Conservation (phyloP, 1,140 invertebrate species). For the Hesperophylax magnus region DNA sequence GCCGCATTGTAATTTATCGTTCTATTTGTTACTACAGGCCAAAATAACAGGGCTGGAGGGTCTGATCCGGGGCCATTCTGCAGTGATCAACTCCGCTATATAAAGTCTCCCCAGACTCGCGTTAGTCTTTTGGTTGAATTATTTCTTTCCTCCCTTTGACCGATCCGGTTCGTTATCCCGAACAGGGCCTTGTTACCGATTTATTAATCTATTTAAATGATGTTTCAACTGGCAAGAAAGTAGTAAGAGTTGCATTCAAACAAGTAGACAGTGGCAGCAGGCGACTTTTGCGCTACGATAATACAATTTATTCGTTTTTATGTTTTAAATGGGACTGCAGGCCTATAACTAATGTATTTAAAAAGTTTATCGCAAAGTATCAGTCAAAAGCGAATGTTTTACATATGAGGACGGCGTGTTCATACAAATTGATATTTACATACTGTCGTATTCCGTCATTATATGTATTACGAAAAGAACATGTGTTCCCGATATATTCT, state of each 20-base stretch:
- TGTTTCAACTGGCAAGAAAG: not conserved
- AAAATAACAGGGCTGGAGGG: constrained; percentile 20
- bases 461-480: no score
- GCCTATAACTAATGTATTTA: no score
- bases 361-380: no score
- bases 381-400: no score
- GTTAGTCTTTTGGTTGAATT: constrained; percentile 45
- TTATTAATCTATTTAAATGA: not conserved
- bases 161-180: constrained; percentile 19
- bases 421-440: no score
- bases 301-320: no score
- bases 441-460: no score
- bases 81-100: constrained; percentile 28
- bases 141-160: constrained; percentile 47
- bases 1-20: constrained; percentile 35
- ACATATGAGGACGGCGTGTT: no score
- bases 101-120: constrained; percentile 30
- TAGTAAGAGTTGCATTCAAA: not conserved
- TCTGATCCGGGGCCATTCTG: not conserved
- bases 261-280: not conserved
- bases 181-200: not conserved
- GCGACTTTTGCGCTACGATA: not conserved
- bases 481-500: no score
- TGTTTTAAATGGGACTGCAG: no score
- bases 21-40: constrained; percentile 42